A percentile compares a stretch with the other conserved stretches of the same genome.
phyloP scores from a whole-genome alignment of 2,113 vertebrate genomes.

The Semnornis frantzii region DNA sequence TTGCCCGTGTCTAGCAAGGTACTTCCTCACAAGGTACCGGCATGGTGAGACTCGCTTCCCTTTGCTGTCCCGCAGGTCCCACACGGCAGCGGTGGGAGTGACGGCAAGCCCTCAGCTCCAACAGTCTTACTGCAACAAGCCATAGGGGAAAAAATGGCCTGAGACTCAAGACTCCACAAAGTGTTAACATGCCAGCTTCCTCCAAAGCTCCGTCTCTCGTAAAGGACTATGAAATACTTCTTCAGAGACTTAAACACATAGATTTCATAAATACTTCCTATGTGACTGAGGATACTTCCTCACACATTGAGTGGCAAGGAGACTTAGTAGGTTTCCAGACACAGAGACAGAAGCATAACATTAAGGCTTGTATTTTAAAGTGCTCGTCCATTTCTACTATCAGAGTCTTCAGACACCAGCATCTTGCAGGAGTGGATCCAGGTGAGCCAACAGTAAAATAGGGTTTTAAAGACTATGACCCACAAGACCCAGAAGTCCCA shows the following conservation, averaged over 20 bases:
- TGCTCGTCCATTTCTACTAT: neutral
- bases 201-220: neutral
- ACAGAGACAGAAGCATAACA: neutral
- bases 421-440: neutral
- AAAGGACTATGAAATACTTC: neutral
- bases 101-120: neutral
- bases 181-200: neutral
- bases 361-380: neutral
- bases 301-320: accelerated
- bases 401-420: neutral
- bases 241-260: neutral
- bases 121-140: neutral
- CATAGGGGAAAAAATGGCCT: neutral
- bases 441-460: neutral
- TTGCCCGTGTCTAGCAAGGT: neutral
- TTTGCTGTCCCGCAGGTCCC: neutral
- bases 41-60: accelerated
- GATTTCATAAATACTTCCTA: neutral
- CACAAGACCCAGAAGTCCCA: neutral
- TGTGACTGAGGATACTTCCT: neutral
- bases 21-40: neutral
- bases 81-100: neutral
- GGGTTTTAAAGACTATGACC: neutral
- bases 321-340: neutral
- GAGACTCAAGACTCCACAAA: neutral